phyloP scores from a whole-genome alignment of 1,140 invertebrate species.

The Rhagoletis pomonella region DNA sequence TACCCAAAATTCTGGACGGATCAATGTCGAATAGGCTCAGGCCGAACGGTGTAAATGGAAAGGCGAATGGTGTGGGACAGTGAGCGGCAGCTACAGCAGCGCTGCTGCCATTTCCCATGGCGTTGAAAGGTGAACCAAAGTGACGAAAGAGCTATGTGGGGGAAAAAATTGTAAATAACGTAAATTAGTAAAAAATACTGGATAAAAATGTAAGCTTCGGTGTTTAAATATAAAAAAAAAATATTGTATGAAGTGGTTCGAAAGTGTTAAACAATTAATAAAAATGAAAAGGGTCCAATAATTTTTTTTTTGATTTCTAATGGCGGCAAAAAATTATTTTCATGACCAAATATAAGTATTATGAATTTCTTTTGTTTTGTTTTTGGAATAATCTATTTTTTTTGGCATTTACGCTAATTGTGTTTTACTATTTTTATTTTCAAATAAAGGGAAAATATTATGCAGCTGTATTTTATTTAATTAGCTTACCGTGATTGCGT shows the following conservation, averaged over 20 bases:
- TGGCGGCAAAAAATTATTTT: background rate
- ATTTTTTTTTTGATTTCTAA: background rate
- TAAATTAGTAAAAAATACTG: background rate
- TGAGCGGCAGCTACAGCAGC: conserved; percentile 59
- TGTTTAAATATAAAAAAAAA: background rate
- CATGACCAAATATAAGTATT: background rate
- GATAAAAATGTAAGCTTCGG: background rate
- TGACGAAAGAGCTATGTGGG: conserved; percentile 65
- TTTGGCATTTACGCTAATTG: background rate
- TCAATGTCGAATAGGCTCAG: conserved; percentile 73
- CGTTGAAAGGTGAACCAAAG: conserved; percentile 64
- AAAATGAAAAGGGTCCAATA: background rate
- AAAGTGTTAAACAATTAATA: background rate
- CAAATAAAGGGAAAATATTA: background rate
- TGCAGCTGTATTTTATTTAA: background rate
- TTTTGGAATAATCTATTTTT: background rate
- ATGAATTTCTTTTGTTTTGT: background rate
- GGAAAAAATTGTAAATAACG: background rate
- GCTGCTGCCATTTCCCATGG: conserved; percentile 46
- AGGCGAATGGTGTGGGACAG: conserved; percentile 71
- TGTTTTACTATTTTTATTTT: background rate
- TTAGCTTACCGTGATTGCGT: conserved; percentile 36
- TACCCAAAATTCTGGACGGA: conserved; percentile 74
- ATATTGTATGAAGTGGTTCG: background rate
- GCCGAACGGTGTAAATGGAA: conserved; percentile 72